These are phyloP conservation scores for Myiagra hebetior DNA, from an alignment of 2,113 vertebrate species.

Conservation along the genomic window DNA sequence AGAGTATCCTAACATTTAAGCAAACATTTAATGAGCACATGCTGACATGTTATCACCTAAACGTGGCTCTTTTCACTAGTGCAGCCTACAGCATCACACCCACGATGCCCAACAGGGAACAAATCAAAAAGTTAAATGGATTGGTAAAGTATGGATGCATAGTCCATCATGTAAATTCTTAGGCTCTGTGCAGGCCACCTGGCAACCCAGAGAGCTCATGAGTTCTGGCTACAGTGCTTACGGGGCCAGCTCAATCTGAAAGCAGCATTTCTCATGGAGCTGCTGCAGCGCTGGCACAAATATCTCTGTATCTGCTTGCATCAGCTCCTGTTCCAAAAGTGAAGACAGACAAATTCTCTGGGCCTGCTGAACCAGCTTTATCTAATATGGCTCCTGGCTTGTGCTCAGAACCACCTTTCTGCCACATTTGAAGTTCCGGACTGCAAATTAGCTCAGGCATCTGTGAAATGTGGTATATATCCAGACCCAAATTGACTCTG, in stretches of 20 bases:
- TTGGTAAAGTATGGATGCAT: background rate
- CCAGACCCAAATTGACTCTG: background rate
- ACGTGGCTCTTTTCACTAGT: background rate
- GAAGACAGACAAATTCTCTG: background rate
- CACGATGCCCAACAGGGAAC: background rate
- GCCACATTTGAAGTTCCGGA: background rate
- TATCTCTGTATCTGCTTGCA: background rate
- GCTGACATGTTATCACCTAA: background rate
- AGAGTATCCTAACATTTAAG: background rate
- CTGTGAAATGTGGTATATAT: background rate
- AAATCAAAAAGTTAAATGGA: background rate
- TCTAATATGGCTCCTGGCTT: background rate
- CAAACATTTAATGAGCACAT: background rate
- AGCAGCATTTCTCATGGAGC: background rate
- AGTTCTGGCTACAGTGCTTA: background rate
- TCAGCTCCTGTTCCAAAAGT: background rate
- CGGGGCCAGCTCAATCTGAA: background rate
- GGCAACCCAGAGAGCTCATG: background rate
- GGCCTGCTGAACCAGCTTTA: background rate
- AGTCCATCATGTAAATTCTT: background rate
- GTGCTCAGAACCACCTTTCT: background rate
- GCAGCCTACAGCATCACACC: background rate
- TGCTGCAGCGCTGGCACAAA: background rate
- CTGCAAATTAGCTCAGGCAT: background rate
- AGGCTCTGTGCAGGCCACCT: background rate